Base-by-base conservation (phyloP, 1,140 invertebrate genomes). In the Doryteuthis pealeii region DNA sequence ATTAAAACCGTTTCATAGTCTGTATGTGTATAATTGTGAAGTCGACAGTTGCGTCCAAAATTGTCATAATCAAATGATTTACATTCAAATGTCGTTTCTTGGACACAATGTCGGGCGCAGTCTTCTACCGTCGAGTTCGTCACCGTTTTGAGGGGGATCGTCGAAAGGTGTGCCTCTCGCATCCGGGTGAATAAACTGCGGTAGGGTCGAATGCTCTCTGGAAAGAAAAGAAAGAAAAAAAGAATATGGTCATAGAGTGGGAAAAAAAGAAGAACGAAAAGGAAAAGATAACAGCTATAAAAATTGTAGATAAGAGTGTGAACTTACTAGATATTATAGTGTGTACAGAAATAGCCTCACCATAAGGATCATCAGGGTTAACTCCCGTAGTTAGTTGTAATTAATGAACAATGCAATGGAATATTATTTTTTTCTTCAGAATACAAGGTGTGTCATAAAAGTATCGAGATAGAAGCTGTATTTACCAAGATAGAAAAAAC, bases 61-160 rank as follows among this genome's bases (percentile, higher is more conserved):
- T 83, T 83, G 73, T 83, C 80, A 30, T 83, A 70, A 66, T 85
- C 84, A 65, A 84, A 85, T 10, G 84, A 85, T 71, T 78, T 78
- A 66, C 84, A 85, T 66, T 85, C 84, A 72, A 85, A 85, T 18
- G 73, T 72, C 30, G 75, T 74, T 62, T 85, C 81, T 45, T 74
- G 75, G 15, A 78, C 80, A 72, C 84, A 85, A 10, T 68, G 31
- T 14, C 76, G 58, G 65, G 84, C 80, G 73, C 84, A 85, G 0
- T n/a, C 31, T 45, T 84, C 82, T 2, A 81, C 79, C 10, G 73
- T 77, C 14, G 74, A 43, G 73, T 84, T 83, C 32, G 35, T 45
- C 14, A 85, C 32, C 0, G 76, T 74, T 28, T 76, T 79, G 1
- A 79, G 71, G n/a, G 82, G 80, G 5, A 77, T 28, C 6, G 80